Conservation (phyloP, 2,113 vertebrate genomes). For the Eublepharis macularius region DNA sequence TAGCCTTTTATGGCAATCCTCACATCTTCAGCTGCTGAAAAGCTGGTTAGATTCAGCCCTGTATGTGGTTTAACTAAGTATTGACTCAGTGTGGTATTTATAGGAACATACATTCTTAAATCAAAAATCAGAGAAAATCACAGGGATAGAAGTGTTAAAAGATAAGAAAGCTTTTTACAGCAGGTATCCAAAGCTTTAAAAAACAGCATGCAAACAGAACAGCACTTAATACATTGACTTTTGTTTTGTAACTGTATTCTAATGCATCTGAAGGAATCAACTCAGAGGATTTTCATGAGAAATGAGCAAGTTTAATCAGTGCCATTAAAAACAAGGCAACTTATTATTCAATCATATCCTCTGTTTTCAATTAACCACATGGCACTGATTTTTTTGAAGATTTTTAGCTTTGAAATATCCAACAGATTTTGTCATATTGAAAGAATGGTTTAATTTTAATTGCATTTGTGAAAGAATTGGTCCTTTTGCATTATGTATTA, state of each 20-base stretch:
- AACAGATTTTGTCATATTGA: constrained; percentile 57
- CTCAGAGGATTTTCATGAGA: background rate
- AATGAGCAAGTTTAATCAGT: constrained; percentile 34
- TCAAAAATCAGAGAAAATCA: background rate
- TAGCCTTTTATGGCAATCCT: no score
- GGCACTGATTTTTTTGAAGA: constrained; percentile 55
- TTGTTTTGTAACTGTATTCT: background rate
- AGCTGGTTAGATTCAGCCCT: no score
- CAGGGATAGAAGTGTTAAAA: background rate
- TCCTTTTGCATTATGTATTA: constrained; percentile 64
- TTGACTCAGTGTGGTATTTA: background rate
- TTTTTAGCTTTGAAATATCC: constrained; percentile 60
- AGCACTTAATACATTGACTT: background rate
- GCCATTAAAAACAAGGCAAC: constrained; percentile 46
- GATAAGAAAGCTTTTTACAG: background rate
- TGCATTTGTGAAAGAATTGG: constrained; percentile 63
- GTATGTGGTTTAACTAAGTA: background rate
- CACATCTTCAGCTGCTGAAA: no score
- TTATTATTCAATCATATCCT: constrained; percentile 27
- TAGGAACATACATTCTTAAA: background rate
- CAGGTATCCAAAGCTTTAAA: background rate
- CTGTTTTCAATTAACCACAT: constrained; percentile 32
- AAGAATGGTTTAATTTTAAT: constrained; percentile 66
- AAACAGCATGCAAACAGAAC: background rate
- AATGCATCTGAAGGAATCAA: background rate